Percentiles rank a stretch among this genome's conserved stretches.
phyloP scores from a whole-genome alignment of 2,888 invertebrate species.

The Pecten maximus region DNA sequence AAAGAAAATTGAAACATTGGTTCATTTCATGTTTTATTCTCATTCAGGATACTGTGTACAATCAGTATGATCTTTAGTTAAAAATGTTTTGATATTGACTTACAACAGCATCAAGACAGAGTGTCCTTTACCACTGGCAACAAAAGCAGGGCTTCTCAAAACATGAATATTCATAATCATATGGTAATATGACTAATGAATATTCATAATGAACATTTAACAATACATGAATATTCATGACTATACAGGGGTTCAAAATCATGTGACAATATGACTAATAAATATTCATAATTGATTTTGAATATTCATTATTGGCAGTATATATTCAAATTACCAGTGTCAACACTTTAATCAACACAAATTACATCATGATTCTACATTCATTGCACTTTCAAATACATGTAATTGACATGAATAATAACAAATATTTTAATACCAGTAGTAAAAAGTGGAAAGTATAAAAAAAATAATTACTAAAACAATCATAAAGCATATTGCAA shows the following conservation, averaged over 20 bases:
- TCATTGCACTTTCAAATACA: conserved; percentile 11
- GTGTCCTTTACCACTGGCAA: neutral
- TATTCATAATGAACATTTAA: too few species aligned
- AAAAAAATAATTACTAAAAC: neutral
- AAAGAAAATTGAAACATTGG: neutral
- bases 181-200: neutral
- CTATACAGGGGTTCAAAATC: neutral
- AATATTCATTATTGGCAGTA: neutral
- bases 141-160: neutral
- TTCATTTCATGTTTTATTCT: neutral
- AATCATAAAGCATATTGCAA: neutral
- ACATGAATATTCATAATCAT: neutral
- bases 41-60: neutral
- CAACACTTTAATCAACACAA: neutral
- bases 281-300: neutral
- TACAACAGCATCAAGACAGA: neutral
- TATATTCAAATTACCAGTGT: neutral
- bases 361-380: neutral
- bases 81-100: neutral
- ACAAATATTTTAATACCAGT: neutral
- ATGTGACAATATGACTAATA: neutral
- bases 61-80: neutral
- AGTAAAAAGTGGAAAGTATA: neutral
- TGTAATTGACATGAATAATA: neutral
- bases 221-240: neutral